phyloP scores from a whole-genome alignment of 2,113 vertebrate genomes.

The Pangasianodon hypophthalmus region DNA sequence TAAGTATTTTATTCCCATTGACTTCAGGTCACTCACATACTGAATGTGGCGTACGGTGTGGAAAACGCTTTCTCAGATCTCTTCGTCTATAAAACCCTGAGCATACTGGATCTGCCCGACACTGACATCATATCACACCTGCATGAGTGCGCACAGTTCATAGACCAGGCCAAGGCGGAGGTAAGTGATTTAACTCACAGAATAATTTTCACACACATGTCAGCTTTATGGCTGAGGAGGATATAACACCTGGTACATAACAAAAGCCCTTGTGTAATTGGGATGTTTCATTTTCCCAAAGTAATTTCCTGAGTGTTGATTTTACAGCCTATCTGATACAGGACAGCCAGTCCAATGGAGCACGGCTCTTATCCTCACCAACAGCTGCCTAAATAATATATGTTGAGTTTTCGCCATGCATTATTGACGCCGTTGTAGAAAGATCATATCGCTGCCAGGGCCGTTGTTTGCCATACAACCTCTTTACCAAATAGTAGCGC shows the following conservation, averaged over 20 bases:
- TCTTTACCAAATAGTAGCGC: constrained; percentile 75
- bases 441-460: constrained; percentile 73
- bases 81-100: constrained; percentile 78
- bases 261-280: neutral
- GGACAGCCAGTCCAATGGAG: constrained; percentile 21
- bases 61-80: constrained; percentile 85
- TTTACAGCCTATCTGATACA: constrained; percentile 52
- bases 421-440: constrained; percentile 67
- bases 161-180: constrained; percentile 83
- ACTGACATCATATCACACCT: constrained; percentile 83
- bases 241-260: neutral
- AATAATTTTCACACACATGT: neutral
- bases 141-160: constrained; percentile 89
- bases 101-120: constrained; percentile 90
- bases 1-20: constrained; percentile 29
- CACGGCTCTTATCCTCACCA: constrained; percentile 42
- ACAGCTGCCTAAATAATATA: constrained; percentile 68
- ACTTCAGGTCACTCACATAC: constrained; percentile 88
- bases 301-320: constrained; percentile 52
- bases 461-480: constrained; percentile 63
- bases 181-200: constrained; percentile 63
- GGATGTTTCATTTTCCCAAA: constrained; percentile 34
- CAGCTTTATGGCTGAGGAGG: neutral
- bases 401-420: constrained; percentile 69
- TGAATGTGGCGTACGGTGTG: constrained; percentile 93